These are phyloP conservation scores for Kryptolebias ocellatus DNA, from an alignment of 2,797 vertebrate species.

Conservation along the genomic window DNA sequence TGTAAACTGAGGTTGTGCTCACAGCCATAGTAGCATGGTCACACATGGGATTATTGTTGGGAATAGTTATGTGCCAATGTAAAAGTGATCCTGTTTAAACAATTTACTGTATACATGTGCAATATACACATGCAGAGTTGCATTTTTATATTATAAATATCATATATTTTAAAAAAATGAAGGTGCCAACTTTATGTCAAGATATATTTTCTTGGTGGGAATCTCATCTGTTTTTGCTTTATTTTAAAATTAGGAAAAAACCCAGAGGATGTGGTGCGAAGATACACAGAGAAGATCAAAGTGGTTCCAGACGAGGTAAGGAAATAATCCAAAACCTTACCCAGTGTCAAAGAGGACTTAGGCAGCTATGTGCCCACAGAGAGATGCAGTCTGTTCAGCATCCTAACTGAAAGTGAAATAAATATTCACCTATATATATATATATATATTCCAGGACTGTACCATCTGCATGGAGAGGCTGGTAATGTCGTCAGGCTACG, in stretches of 20 bases:
- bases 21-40: slow-evolving; percentile 54
- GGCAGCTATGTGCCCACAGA: neutral
- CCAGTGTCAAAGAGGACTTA: neutral
- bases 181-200: neutral
- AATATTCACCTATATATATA: slow-evolving; percentile 24
- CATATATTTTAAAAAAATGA: too few relatives aligned
- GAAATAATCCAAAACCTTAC: slow-evolving; percentile 1
- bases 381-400: slow-evolving; percentile 29
- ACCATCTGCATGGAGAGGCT: slow-evolving; percentile 99
- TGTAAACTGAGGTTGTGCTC: slow-evolving; percentile 62
- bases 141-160: too few relatives aligned
- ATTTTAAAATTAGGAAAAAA: slow-evolving; percentile 85
- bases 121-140: too few relatives aligned
- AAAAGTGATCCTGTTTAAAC: slow-evolving; percentile 69
- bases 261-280: slow-evolving; percentile 92
- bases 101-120: neutral
- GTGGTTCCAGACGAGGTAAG: slow-evolving; percentile 91
- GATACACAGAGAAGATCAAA: slow-evolving; percentile 96
- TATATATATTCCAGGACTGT: slow-evolving; percentile 86
- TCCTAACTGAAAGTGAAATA: slow-evolving; percentile 39
- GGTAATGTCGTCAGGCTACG: slow-evolving; percentile 91
- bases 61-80: slow-evolving; percentile 47
- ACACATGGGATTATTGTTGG: slow-evolving; percentile 64
- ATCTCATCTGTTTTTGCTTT: slow-evolving; percentile 14
- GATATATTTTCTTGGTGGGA: slow-evolving; percentile 6